phyloP scores from a whole-genome alignment of 2,113 vertebrate species.

The Spheniscus mendiculus region DNA sequence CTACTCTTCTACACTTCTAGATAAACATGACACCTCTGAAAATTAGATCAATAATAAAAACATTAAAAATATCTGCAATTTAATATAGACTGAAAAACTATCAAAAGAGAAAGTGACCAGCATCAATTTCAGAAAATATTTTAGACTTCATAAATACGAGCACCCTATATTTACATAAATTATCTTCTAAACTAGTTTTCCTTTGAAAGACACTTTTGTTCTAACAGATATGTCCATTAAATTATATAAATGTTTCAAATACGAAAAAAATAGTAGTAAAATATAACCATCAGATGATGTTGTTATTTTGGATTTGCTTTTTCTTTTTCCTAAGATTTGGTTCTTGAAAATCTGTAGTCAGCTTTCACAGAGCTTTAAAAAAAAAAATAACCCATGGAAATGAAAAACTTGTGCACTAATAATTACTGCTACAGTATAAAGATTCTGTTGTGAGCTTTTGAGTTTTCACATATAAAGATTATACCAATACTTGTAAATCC shows the following conservation, averaged over 20 bases:
- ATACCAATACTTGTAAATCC: constrained; percentile 22
- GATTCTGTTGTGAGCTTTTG: constrained; percentile 2
- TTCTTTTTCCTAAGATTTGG: constrained; percentile 1
- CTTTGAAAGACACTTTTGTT: constrained; percentile 55
- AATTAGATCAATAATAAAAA: constrained; percentile 69
- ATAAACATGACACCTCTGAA: constrained; percentile 62
- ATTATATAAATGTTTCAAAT: constrained; percentile 66
- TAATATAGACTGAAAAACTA: constrained; percentile 71
- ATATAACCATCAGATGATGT: constrained; percentile 46
- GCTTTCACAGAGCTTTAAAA: constrained; percentile 15
- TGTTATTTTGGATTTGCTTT: constrained; percentile 43
- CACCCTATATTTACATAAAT: constrained; percentile 74
- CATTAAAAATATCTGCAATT: constrained; percentile 71
- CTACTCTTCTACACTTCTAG: constrained; percentile 61
- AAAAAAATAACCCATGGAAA: constrained; percentile 8
- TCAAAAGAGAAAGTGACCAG: constrained; percentile 71
- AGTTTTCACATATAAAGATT: constrained; percentile 23
- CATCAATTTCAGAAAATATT: constrained; percentile 73
- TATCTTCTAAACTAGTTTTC: constrained; percentile 53
- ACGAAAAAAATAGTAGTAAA: constrained; percentile 57
- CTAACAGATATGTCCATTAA: constrained; percentile 61
- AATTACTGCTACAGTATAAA: constrained; percentile 10
- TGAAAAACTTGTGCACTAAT: background rate
- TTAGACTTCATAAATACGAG: constrained; percentile 73
- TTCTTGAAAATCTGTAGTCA: constrained; percentile 39